Conservation (phyloP, 2,888 invertebrate genomes). For the Tetragonisca angustula region DNA sequence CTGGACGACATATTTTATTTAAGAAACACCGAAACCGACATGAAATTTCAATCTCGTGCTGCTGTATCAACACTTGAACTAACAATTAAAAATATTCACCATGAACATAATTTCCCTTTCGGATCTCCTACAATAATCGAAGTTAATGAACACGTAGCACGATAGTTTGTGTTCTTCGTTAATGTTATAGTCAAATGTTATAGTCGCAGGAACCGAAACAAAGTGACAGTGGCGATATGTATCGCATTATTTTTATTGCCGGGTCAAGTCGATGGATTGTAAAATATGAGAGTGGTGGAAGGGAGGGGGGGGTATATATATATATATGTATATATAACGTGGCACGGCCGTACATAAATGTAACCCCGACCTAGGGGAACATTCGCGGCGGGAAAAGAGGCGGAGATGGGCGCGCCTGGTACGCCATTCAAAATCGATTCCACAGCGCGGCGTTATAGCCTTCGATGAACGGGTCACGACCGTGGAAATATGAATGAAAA, state of each 20-base stretch:
- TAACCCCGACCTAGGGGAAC: slow-evolving; percentile 81
- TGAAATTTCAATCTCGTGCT: too few species aligned
- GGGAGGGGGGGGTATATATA: background rate
- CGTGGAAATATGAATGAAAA: slow-evolving; percentile 78
- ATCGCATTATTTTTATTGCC: slow-evolving; percentile 56
- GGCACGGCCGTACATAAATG: slow-evolving; percentile 71
- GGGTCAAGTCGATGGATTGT: slow-evolving; percentile 45
- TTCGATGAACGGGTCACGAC: slow-evolving; percentile 79
- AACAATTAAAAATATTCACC: too few species aligned
- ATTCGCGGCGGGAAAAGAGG: slow-evolving; percentile 65
- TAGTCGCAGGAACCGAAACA: background rate
- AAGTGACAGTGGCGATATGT: slow-evolving; percentile 23
- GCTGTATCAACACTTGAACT: too few species aligned
- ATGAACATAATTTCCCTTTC: background rate
- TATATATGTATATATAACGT: slow-evolving; percentile 16
- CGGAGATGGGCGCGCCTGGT: slow-evolving; percentile 65
- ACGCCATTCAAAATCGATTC: slow-evolving; percentile 79
- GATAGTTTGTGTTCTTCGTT: background rate
- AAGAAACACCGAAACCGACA: too few species aligned
- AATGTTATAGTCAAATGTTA: too few species aligned
- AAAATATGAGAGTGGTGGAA: slow-evolving; percentile 59
- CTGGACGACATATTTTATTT: too few species aligned
- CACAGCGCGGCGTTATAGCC: slow-evolving; percentile 73
- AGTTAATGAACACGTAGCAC: background rate
- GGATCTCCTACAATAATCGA: background rate